These are phyloP conservation scores for Patella caerulea DNA, from an alignment of 2,888 invertebrate species.

Conservation along the genomic window DNA sequence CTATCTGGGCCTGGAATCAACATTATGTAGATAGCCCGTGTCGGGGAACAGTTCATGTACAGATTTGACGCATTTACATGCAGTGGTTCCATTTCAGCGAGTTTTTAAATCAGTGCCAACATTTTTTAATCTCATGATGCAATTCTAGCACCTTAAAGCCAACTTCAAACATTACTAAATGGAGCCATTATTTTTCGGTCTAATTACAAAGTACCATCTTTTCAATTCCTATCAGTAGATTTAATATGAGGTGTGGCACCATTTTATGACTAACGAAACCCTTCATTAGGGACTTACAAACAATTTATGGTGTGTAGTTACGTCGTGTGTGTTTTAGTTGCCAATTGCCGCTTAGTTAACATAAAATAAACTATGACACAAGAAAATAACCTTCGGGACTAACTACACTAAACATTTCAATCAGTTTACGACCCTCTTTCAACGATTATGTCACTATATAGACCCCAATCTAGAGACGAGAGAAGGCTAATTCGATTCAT, in stretches of 20 bases:
- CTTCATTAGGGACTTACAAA: slow-evolving; percentile 6
- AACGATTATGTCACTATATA: background rate
- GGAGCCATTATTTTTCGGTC: background rate
- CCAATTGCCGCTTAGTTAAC: slow-evolving; percentile 4
- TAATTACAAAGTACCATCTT: slow-evolving; percentile 9
- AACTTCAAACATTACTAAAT: too few relatives aligned
- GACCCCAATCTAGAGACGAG: background rate
- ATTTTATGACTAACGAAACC: slow-evolving; percentile 1
- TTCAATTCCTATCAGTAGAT: background rate
- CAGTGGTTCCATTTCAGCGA: too few relatives aligned
- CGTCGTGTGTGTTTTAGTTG: slow-evolving; percentile 1
- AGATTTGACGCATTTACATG: too few relatives aligned
- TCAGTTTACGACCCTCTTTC: background rate
- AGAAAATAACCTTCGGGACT: background rate
- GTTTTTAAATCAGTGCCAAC: too few relatives aligned
- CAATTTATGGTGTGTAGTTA: background rate
- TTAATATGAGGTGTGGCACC: background rate
- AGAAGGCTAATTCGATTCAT: too few relatives aligned
- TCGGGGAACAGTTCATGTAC: too few relatives aligned
- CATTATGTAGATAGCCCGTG: too few relatives aligned
- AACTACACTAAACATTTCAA: background rate
- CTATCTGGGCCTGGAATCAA: too few relatives aligned
- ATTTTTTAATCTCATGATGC: too few relatives aligned
- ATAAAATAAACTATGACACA: background rate
- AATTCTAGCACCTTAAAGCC: too few relatives aligned